Percentiles rank a stretch among this genome's conserved stretches.
Conservation (phyloP, 2,797 vertebrate genomes). For the Triplophysa bombifrons region DNA sequence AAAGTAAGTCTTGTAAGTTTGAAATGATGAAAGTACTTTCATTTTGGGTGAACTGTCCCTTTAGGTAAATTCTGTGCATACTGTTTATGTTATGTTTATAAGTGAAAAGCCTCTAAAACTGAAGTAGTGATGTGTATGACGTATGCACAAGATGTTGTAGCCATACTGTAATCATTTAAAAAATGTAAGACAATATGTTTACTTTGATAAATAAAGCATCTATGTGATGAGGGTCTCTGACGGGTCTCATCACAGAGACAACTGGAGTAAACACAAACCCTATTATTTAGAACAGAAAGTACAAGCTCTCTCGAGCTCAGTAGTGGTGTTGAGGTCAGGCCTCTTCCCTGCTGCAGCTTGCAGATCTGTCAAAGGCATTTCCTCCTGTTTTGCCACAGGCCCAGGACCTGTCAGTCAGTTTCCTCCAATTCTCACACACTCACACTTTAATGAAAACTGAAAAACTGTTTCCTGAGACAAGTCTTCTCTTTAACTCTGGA, state of each 20-base stretch:
- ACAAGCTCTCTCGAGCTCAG: not conserved
- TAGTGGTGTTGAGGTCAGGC: constrained; percentile 47
- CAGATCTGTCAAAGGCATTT: constrained; percentile 79
- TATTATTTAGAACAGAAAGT: constrained; percentile 16
- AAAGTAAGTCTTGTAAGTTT: too few relatives aligned
- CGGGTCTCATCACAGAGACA: constrained; percentile 54
- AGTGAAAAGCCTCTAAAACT: not conserved
- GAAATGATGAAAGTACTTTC: too few relatives aligned
- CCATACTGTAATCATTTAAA: not conserved
- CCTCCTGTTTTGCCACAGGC: constrained; percentile 70
- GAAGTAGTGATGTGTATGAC: not conserved
- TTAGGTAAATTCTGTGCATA: constrained; percentile 12
- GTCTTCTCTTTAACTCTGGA: not conserved
- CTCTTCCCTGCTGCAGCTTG: constrained; percentile 67
- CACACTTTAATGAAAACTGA: constrained; percentile 9
- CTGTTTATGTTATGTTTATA: constrained; percentile 5
- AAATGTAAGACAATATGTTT: constrained; percentile 34
- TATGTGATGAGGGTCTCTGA: constrained; percentile 47
- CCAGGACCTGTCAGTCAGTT: constrained; percentile 69
- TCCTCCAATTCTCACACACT: constrained; percentile 57
- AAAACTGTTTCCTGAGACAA: not conserved
- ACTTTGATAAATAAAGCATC: constrained; percentile 41
- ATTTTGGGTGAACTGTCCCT: too few relatives aligned
- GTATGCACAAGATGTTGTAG: constrained; percentile 21
- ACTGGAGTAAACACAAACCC: not conserved